Conservation (phyloP, 2,888 invertebrate genomes). For the Rhorus exstirpatorius region DNA sequence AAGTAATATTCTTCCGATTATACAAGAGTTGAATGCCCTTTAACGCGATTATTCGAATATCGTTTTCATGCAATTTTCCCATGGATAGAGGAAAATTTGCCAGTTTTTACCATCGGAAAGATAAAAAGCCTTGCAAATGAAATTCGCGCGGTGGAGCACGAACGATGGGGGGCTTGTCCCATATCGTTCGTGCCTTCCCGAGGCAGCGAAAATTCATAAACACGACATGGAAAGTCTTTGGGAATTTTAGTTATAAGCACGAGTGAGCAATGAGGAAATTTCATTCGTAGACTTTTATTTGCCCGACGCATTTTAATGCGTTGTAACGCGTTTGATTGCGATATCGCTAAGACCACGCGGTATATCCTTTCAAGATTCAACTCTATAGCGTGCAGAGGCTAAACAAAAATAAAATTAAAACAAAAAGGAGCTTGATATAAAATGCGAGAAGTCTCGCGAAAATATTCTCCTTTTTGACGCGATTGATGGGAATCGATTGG, state of each 20-base stretch:
- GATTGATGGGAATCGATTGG: constrained; percentile 75
- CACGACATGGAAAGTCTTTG: too few relatives aligned
- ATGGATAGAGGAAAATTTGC: too few relatives aligned
- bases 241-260: too few relatives aligned
- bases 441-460: constrained; percentile 46
- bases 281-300: not conserved
- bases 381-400: constrained; percentile 5
- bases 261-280: not conserved
- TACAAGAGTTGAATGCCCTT: not conserved
- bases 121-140: not conserved
- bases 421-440: constrained; percentile 15
- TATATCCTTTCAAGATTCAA: constrained; percentile 8
- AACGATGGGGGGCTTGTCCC: too few relatives aligned
- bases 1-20: not conserved
- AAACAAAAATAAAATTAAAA: constrained; percentile 28
- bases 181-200: too few relatives aligned
- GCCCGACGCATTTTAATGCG: not conserved
- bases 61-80: too few relatives aligned
- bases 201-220: too few relatives aligned
- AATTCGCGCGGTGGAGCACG: not conserved
- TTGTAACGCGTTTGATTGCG: not conserved
- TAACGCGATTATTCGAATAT: too few relatives aligned
- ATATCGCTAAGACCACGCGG: not conserved
- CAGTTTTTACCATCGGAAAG: not conserved
- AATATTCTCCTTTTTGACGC: constrained; percentile 21